Evolutionary conservation across 2,888 invertebrate species (phyloP).

Genomic region (Stratiomys singularior): DNA sequence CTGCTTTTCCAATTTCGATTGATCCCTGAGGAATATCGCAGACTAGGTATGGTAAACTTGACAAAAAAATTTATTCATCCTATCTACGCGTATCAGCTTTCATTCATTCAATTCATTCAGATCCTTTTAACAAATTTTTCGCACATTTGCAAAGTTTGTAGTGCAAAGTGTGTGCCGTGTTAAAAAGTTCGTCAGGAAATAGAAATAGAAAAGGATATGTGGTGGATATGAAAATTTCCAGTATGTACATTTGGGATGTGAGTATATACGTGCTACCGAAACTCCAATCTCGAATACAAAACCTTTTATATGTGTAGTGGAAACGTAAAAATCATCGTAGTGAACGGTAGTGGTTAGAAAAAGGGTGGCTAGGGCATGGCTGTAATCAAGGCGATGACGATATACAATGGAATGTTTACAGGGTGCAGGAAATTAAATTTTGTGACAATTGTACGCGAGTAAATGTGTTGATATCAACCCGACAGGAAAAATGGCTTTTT

Average conservation of each 20-base stretch:
- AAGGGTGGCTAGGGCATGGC: background rate
- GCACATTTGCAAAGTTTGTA: constrained; percentile 1
- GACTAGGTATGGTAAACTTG: background rate
- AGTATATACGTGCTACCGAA: background rate
- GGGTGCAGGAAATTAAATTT: constrained; percentile 45
- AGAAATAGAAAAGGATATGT: constrained; percentile 6
- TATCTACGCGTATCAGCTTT: background rate
- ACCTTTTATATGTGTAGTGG: background rate
- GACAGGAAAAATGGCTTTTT: background rate
- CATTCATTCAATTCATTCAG: constrained; percentile 18
- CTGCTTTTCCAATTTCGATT: constrained; percentile 51
- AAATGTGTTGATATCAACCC: constrained; percentile 7
- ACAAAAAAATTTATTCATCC: constrained; percentile 25
- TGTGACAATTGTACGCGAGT: background rate
- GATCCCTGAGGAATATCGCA: constrained; percentile 47
- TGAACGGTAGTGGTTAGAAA: background rate
- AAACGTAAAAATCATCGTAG: background rate
- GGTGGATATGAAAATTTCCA: constrained; percentile 28
- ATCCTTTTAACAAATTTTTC: constrained; percentile 21
- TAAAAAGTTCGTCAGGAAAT: constrained; percentile 10
- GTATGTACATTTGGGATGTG: background rate
- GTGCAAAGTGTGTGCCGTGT: background rate
- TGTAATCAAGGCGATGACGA: background rate
- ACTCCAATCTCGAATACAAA: constrained; percentile 23
- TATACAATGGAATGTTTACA: constrained; percentile 25